These are phyloP conservation scores for Formica aserva DNA, from an alignment of 2,888 invertebrate species.

Conservation along the genomic window DNA sequence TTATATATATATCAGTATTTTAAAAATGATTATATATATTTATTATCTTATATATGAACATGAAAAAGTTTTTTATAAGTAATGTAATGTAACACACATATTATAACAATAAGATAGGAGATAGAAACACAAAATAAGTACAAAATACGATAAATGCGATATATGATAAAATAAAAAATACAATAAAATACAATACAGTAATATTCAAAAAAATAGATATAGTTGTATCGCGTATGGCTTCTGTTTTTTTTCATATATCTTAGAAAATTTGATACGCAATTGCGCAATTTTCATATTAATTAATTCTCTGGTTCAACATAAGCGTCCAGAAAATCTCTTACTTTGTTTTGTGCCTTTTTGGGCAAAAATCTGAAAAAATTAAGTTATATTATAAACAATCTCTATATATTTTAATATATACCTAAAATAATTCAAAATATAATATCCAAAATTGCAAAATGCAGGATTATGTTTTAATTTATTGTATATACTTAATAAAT, in stretches of 20 bases:
- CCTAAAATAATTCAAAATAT: neutral
- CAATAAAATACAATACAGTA: neutral
- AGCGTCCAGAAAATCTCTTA: slow-evolving; percentile 89
- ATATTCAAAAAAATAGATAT: neutral
- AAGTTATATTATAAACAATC: slow-evolving; percentile 25
- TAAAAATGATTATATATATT: neutral
- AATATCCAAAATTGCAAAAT: slow-evolving; percentile 13
- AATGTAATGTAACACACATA: neutral
- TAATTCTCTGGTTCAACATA: slow-evolving; percentile 87
- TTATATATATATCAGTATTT: too few relatives aligned
- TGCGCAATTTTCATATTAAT: neutral
- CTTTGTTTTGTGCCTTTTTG: slow-evolving; percentile 86
- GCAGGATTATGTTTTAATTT: neutral
- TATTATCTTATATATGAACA: neutral
- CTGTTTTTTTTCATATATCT: neutral
- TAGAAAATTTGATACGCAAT: neutral
- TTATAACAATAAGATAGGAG: neutral
- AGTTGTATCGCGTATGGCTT: neutral
- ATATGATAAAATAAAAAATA: neutral
- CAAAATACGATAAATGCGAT: neutral
- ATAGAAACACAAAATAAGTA: too few relatives aligned
- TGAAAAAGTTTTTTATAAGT: neutral
- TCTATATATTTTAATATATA: neutral
- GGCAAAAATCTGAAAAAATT: slow-evolving; percentile 87
- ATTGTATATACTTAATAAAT: neutral